Conservation (phyloP, 2,113 vertebrate species). For the Scortum barcoo region DNA sequence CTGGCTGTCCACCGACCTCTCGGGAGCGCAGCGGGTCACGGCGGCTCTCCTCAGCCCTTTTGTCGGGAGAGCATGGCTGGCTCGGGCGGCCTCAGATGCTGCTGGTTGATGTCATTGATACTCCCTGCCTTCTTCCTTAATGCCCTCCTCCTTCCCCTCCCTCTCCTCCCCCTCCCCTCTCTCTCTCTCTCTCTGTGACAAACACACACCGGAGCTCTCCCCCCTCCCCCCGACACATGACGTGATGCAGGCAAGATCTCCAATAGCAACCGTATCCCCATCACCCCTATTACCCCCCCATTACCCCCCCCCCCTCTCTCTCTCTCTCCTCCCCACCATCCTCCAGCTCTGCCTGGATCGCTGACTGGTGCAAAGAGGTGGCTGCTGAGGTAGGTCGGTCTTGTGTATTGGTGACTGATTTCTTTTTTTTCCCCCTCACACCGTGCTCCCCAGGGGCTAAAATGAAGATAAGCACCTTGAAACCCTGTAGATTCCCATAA, state of each 20-base stretch:
- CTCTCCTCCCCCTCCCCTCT: slow-evolving; percentile 11
- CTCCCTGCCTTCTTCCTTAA: slow-evolving; percentile 78
- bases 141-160: slow-evolving; percentile 70
- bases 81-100: slow-evolving; percentile 74
- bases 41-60: slow-evolving; percentile 68
- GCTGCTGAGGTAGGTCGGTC: slow-evolving; percentile 47
- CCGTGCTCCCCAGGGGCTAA: slow-evolving; percentile 48
- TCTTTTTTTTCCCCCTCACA: too few species aligned
- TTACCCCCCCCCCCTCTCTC: slow-evolving; percentile 59
- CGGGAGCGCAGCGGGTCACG: slow-evolving; percentile 60
- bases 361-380: slow-evolving; percentile 67
- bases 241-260: slow-evolving; percentile 83
- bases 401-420: slow-evolving; percentile 42
- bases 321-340: slow-evolving; percentile 3
- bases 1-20: slow-evolving; percentile 40
- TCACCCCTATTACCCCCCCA: slow-evolving; percentile 68
- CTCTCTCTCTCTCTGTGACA: slow-evolving; percentile 35
- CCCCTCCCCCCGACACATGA: slow-evolving; percentile 67
- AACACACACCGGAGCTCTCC: slow-evolving; percentile 58
- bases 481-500: slow-evolving; percentile 61
- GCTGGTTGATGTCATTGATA: slow-evolving; percentile 82
- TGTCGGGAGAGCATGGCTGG: slow-evolving; percentile 71
- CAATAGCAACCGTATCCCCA: slow-evolving; percentile 82
- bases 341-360: slow-evolving; percentile 50
- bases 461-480: slow-evolving; percentile 76